Base-by-base conservation (phyloP, 1,140 invertebrate genomes). In the Papilio machaon region DNA sequence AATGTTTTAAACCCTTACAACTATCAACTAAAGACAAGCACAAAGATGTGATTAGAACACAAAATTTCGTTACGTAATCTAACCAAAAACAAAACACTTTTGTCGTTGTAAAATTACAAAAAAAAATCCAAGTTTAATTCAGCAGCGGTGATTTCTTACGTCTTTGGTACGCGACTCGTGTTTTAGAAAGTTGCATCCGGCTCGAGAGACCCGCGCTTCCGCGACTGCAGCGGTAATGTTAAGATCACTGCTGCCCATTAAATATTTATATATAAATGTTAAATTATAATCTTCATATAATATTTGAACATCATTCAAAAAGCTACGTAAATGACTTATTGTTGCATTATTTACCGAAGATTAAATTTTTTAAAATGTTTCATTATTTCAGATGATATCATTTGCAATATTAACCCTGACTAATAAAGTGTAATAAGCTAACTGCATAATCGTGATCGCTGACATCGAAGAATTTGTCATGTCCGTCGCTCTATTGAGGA, bases 111-210 rank as follows among this genome's bases (percentile, higher is more conserved):
- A 52, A 76, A 76, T 76, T 76, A 52, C 47, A 52, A 52, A 76
- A 52, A 76, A 52, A 19, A 52, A 52, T 76, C 52, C 74, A 52
- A 76, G 19, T 52, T 76, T 54, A 49, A 76, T 49, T 47, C 74
- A 76, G 47, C 47, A 19, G 43, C 19, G 23, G 8, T 76, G 47
- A 76, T 76, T 76, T 76, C 74, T 76, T 52, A 15, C n/a, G 43
- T 49, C 74, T 30, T 15, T 84, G 83, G 85, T 73, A 86, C 87
- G 89, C 86, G 84, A 82, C 85, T 87, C 84, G 89, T 90, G 91
- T 92, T 92, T 94, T 94, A 94, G 92, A 94, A 94, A 94, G 92
- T 92, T 79, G 88, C 89, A 93, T 93, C 92, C 92, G 92, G 91
- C 87, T 91, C 84, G 86, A 52, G 85, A 84, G 85, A 89, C 87